Conservation (phyloP, 2,113 vertebrate species). For the Lycaon pictus region DNA sequence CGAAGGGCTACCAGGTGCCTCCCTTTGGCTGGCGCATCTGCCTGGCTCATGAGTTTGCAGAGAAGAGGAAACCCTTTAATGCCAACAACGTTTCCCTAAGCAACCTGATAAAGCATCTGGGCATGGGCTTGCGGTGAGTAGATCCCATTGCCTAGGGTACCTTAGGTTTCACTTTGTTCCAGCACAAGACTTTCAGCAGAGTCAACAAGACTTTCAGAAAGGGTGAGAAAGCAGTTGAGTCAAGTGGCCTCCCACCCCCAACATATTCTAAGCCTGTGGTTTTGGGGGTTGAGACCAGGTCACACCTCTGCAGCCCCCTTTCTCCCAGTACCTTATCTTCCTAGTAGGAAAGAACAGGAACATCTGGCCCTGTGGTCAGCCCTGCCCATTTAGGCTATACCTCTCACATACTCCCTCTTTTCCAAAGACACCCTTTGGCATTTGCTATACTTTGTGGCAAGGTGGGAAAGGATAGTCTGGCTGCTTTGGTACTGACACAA, state of each 20-base stretch:
- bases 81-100: conserved; percentile 91
- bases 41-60: conserved; percentile 94
- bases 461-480: neutral
- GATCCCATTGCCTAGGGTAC: neutral
- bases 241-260: neutral
- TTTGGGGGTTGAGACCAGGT: conserved; percentile 25
- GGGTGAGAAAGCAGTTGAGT: neutral
- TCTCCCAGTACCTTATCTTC: conserved; percentile 24
- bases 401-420: neutral
- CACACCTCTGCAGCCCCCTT: neutral
- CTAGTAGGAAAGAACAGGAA: neutral
- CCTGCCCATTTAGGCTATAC: neutral
- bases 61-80: conserved; percentile 95
- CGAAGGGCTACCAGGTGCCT: conserved; percentile 89
- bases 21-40: conserved; percentile 95
- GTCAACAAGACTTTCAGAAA: neutral
- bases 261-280: neutral
- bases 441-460: conserved; percentile 58
- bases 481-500: neutral
- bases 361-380: neutral
- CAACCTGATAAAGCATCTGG: conserved; percentile 90
- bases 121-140: conserved; percentile 92
- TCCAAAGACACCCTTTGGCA: conserved; percentile 14
- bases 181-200: neutral
- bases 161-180: conserved; percentile 40